Base-by-base conservation (phyloP, 2,888 invertebrate genomes). In the Argyra leucocephala region DNA sequence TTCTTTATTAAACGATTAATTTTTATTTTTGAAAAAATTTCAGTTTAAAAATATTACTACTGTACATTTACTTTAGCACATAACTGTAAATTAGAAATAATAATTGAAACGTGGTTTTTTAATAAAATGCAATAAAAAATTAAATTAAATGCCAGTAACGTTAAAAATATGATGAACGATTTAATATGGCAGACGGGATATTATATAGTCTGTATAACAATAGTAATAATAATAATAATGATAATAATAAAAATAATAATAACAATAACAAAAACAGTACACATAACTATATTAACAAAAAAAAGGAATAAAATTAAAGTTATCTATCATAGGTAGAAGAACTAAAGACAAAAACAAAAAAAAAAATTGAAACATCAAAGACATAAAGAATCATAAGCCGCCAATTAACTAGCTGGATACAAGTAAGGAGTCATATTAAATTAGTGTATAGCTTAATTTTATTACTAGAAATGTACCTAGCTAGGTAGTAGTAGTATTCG, bases 121-220 rank as follows among this genome's bases (percentile, higher is more conserved):
- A 48, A 48, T 1, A 48, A 2, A 37, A 15, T 9, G 37, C 3
- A 37, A 37, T 37, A 37, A 37, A 37, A 37, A 48, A 48, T 2
- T 31, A 48, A 48, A 48, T 48, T 48, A 48, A 48, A 48, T 48
- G 48, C 48, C 48, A 48, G 48, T 48, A 48, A 48, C 15, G 18
- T 48, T n/a, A 48, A 48, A 48, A 48, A 48, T 48, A n/a, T 48
- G 48, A 48, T 48, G 48, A 18, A 48, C 48, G 48, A 48, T 48
- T 48, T 48, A 48, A 48, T 48, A 48, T 48, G 48, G 48, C 18
- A 48, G 48, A 48, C 48, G 15, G 48, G 15, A 48, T 48, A 48
- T n/a, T 48, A 48, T 48, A n/a, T 48, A 48, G 15, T 37, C 37
- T 48, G 15, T 48, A 48, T 18, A 37, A 37, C 2, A 37, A 37